A percentile compares a stretch with the other conserved stretches of the same genome.
Evolutionary conservation across 2,113 vertebrate genomes (phyloP).

Genomic region (Anolis sagrei): DNA sequence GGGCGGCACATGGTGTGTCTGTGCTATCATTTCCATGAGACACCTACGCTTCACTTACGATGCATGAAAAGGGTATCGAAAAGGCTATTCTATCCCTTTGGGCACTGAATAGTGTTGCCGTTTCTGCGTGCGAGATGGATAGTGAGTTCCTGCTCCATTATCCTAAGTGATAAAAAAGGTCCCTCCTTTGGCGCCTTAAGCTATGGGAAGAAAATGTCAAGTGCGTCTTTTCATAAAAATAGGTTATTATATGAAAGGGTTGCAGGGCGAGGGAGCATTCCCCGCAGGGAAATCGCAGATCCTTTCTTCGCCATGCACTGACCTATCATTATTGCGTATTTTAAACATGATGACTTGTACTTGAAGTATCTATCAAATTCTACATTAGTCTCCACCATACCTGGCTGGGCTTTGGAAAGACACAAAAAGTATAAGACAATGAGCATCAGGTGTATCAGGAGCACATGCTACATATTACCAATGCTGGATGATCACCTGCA

Average conservation of each 20-base stretch:
- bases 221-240: slow-evolving; percentile 42
- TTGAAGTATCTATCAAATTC: too few species aligned
- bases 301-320: too few species aligned
- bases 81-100: neutral
- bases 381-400: too few species aligned
- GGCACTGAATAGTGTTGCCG: too few species aligned
- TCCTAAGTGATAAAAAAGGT: neutral
- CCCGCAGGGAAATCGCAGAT: slow-evolving; percentile 12
- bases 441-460: too few species aligned
- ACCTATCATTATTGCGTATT: neutral
- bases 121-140: neutral
- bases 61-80: neutral
- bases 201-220: slow-evolving; percentile 37
- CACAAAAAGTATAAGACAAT: neutral
- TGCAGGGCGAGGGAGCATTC: slow-evolving; percentile 49
- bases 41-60: neutral
- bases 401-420: neutral
- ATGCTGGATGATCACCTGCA: too few species aligned
- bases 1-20: too few species aligned
- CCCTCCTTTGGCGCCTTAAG: neutral
- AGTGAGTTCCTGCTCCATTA: neutral
- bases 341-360: neutral
- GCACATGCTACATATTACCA: too few species aligned
- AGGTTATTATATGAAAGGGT: slow-evolving; percentile 41
- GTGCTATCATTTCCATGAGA: neutral